Evolutionary conservation across 2,113 vertebrate species (phyloP), one percentile per base, ranked within the genome.

Genomic region (Catharus minimus): DNA sequence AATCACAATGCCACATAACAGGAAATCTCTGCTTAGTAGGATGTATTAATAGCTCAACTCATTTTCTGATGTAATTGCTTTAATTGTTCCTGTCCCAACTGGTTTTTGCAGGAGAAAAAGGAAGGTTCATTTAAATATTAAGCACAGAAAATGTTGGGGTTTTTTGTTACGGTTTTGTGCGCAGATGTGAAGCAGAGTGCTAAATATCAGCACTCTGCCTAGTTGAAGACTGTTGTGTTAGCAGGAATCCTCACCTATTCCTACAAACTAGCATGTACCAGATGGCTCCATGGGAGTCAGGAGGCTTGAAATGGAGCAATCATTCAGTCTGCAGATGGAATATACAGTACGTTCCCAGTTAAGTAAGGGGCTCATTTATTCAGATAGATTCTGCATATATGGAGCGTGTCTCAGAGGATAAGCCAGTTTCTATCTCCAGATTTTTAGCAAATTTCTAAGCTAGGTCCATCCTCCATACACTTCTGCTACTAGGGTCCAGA

Each of bases 271-370:
- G 80, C 89, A 0, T 72, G 75, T 87, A 94, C 94, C 97, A 98
- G 97, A 97, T 97, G 97, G 97, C 88, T 97, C 92, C 96, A 96
- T 87, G 94, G 95, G 95, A 96, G 97, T 97, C 93, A 88, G 95
- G 97, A 98, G 97, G 96, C 96, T 97, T 97, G 93, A 97, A 97
- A 96, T 89, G 96, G 97, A 97, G 96, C 94, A 94, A 96, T 96
- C 94, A 95, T 96, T 97, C 96, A 95, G 94, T 92, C 86, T 96
- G 89, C 96, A 97, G 96, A 97, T 98, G 96, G 96, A 97, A 97
- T 93, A 96, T 90, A 93, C 96, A 96, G 90, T 79, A 91, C 69
- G 67, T 86, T 96, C 93, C 95, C 94, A 92, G 93, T 97, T 98
- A 95, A 97, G 96, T 97, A 97, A 97, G 95, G 94, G 89, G 92